Base-by-base conservation (phyloP, 2,797 vertebrate genomes). In the Hyperoplus immaculatus region DNA sequence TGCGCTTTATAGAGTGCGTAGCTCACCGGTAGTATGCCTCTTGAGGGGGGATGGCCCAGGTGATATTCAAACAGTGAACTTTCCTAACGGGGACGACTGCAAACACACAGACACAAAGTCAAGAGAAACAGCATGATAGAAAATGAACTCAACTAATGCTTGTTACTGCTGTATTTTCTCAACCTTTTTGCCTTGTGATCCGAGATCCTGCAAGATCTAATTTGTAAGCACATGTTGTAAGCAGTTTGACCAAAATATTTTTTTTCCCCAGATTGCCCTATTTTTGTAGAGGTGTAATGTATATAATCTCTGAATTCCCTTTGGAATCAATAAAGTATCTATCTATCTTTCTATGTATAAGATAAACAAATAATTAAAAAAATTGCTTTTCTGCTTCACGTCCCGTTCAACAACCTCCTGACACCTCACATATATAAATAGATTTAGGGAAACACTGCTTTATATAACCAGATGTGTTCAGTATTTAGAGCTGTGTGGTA, bases 31-130 rank as follows among this genome's bases (percentile, higher is more conserved):
- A 99, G 92, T 97, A 85, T 61, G 96, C 93, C 69, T 97, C 97
- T 84, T 99, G 98, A 73, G 97, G 97, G 1, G 97, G 97, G 78
- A 99, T 96, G 4, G 97, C 96, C 97, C 98, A 99, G 13, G 97
- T 98, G 91, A 99, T 97, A 65, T 95, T 98, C 93, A 99, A 57
- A 58, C 97, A 96, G 71, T 99, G 97, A 75, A 97, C 96, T 63
- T 99, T 99, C 87, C 96, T 93, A 59, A 99, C 95, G 56, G 98
- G 98, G 89, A 99, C 94, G 72, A 99, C 98, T 99, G 72, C 57
- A 75, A 67, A 81, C 43, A 65, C 58, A 80, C 11, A 75, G 12
- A 43, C 0, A 56, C 38, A 57, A 6, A 47, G 49, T 51, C 16
- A 76, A 5, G 57, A 65, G 7, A 60, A 55, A 61, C 39, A 16